Base-by-base conservation (phyloP, 1,140 invertebrate species). In the Neodiprion virginianus region DNA sequence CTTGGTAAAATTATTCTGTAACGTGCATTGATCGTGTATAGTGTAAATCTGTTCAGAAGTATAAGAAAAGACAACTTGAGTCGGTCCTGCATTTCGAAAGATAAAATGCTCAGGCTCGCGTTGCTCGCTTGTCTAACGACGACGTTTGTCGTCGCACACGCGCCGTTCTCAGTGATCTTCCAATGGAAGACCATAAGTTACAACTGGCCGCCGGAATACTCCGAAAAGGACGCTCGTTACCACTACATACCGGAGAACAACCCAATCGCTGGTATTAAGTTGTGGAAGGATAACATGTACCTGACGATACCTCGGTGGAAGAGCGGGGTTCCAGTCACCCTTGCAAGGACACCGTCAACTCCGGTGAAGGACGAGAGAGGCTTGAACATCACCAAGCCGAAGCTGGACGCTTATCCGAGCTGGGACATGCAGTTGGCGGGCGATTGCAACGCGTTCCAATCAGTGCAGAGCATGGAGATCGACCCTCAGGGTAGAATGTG, bases 381-480 rank as follows among this genome's bases (percentile, higher is more conserved):
- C 28, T 40, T 40, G 28, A 86, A 83, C 11, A 84, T 88, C 21
- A 92, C 92, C 0, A 89, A 91, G 8, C 92, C 92, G 0, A 88
- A 89, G 47, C 76, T 95, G 11, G 86, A 88, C 14, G 91, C 94
- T 1, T 95, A 91, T 80, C 94, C 94, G 12, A 91, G 85, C 74
- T 95, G 93, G 93, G 86, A 85, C 0, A 90, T 91, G 85, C 93
- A 95, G 81, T 85, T 86, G 8, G 71, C 92, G 12, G 91, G 89
- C 0, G 84, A 89, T 48, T 95, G 94, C 83, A 82, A 78, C 1
- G 90, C 91, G 1, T 88, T 95, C 28, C 93, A 94, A 79, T 92
- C 91, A 74, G 93, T 94, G 7, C 92, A 93, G 81, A 92, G 91
- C 77, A 89, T 94, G 79, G 93, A 94, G 82, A 92, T 94, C 23